Evolutionary conservation across 2,888 invertebrate genomes (phyloP).

Genomic region (Ormyrus rosae): DNA sequence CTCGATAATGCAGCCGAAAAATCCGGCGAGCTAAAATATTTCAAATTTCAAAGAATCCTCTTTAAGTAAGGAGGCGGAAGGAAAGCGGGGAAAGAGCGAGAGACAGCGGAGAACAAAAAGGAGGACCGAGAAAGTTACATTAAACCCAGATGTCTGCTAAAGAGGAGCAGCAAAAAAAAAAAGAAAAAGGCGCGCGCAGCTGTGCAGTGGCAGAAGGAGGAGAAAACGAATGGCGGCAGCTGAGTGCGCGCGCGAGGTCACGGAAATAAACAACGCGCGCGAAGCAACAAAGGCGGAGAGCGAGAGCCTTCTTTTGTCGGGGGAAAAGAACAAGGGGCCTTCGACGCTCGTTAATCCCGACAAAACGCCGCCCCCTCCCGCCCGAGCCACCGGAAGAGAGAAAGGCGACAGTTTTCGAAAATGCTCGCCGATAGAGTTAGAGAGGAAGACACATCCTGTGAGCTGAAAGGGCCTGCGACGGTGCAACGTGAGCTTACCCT

Average conservation of each 20-base stretch:
- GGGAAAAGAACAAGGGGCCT: constrained; percentile 34
- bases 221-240: constrained; percentile 13
- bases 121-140: constrained; percentile 25
- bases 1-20: no score
- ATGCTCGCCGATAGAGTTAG: neutral
- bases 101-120: neutral
- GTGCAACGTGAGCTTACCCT: no score
- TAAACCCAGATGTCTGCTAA: constrained; percentile 29
- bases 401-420: constrained; percentile 36
- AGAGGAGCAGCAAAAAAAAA: neutral
- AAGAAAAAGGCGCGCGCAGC: neutral
- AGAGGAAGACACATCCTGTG: neutral
- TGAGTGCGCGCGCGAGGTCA: constrained; percentile 12
- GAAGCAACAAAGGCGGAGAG: constrained; percentile 17
- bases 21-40: no score
- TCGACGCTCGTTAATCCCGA: constrained; percentile 52
- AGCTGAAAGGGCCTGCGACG: neutral
- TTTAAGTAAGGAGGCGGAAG: no score
- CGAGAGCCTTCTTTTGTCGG: constrained; percentile 36
- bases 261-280: constrained; percentile 40
- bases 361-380: constrained; percentile 19
- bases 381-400: neutral
- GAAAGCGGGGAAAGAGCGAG: no score
- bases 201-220: neutral
- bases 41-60: no score